Base-by-base conservation (phyloP, 2,888 invertebrate genomes). In the Drepanosiphum platanoidis region DNA sequence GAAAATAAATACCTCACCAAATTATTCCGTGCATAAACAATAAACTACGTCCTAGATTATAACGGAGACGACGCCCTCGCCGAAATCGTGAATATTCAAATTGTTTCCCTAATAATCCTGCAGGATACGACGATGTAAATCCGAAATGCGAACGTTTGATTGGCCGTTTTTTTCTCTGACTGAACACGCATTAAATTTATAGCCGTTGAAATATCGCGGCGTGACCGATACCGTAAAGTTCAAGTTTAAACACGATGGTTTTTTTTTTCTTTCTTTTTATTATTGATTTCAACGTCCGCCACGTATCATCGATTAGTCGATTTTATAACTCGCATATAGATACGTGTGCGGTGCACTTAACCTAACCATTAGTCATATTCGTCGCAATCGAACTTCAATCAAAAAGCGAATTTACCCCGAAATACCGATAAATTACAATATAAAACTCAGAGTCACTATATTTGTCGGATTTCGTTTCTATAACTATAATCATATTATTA, bases 171-270 rank as follows among this genome's bases (percentile, higher is more conserved):
- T 58, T n/a, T 18, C 46, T 46, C 15, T 15, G 18, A 46, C 18
- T 46, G 18, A 46, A 46, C 58, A 58, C 8, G n/a, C 5, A n/a
- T 58, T 58, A n/a, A 58, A 58, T 58, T 58, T 58, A 22, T 8
- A 22, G 15, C 22, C 58, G n/a, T 58, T 58, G n/a, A 8, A 3
- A n/a, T 58, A 15, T 61, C 13, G 61, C 22, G 27, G 9, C n/a
- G 61, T 61, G 27, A 61, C 27, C 27, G 9, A 22, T 22, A 9
- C 22, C 61, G 61, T 27, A 27, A 61, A 61, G 27, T 61, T 61
- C 7, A 61, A 61, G 61, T 61, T 61, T 27, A 61, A 61, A 61
- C n/a, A n/a, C n/a, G n/a, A n/a, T n/a, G n/a, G n/a, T 61, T 61
- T n/a, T n/a, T 9, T 61, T 22, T 22, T n/a, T 3, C n/a, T 27